phyloP scores from a whole-genome alignment of 1,140 invertebrate species.

The Drosophila rufa region DNA sequence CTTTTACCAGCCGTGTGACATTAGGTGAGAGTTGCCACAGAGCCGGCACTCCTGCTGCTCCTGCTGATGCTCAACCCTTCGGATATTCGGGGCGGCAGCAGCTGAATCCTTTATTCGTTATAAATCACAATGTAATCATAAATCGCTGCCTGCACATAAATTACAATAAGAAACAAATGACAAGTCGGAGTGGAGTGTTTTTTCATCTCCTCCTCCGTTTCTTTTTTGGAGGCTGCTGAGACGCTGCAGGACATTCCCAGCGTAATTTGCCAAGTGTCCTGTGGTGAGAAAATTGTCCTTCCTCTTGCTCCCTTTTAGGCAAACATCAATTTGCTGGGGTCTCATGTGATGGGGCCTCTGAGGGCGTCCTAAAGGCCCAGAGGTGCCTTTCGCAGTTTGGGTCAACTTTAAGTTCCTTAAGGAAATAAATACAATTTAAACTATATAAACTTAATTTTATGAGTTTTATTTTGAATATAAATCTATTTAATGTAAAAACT shows the following conservation, averaged over 20 bases:
- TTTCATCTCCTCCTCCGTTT: neutral
- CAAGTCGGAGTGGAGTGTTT: conserved; percentile 47
- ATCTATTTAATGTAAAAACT: no score
- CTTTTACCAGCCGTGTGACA: conserved; percentile 74
- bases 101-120: conserved; percentile 68
- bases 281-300: conserved; percentile 38
- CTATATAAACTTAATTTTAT: neutral
- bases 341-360: conserved; percentile 29
- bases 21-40: conserved; percentile 59
- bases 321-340: conserved; percentile 45
- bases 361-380: neutral
- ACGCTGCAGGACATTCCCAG: conserved; percentile 42
- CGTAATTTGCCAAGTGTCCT: conserved; percentile 45
- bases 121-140: conserved; percentile 79
- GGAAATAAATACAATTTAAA: conserved; percentile 15
- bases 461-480: neutral
- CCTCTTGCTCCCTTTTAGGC: conserved; percentile 22
- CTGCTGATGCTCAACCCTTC: conserved; percentile 30
- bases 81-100: conserved; percentile 42
- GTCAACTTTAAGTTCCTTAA: neutral
- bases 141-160: conserved; percentile 70
- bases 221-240: neutral
- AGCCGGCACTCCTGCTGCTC: conserved; percentile 3
- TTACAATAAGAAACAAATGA: conserved; percentile 79
- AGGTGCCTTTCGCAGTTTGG: neutral